Conservation (phyloP, 2,113 vertebrate species). For the Scomber japonicus region DNA sequence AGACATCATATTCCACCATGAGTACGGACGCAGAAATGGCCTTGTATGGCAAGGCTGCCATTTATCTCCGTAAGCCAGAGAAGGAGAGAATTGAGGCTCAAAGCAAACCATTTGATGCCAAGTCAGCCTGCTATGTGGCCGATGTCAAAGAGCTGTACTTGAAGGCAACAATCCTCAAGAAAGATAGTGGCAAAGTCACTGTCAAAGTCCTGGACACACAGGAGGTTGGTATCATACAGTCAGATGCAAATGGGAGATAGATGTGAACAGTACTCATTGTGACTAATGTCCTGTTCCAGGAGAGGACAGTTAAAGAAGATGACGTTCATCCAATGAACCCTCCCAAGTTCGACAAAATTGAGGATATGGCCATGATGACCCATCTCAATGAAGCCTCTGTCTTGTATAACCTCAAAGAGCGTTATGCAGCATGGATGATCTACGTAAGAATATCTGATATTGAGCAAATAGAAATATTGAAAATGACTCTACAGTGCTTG, state of each 20-base stretch:
- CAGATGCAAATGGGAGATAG: not conserved
- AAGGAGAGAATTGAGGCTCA: constrained; percentile 77
- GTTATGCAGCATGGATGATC: constrained; percentile 97
- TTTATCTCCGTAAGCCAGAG: constrained; percentile 77
- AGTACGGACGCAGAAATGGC: constrained; percentile 77
- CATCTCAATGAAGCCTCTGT: constrained; percentile 90
- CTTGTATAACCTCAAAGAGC: constrained; percentile 95
- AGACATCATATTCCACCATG: constrained; percentile 73
- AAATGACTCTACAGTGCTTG: not conserved
- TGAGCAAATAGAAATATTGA: not conserved
- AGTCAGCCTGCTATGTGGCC: constrained; percentile 65
- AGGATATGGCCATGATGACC: constrained; percentile 95
- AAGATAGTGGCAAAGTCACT: constrained; percentile 64
- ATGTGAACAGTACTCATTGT: constrained; percentile 14
- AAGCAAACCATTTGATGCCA: constrained; percentile 73
- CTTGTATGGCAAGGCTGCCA: constrained; percentile 72
- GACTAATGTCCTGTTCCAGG: constrained; percentile 54
- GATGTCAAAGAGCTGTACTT: constrained; percentile 71
- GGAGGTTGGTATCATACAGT: constrained; percentile 57
- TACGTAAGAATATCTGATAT: constrained; percentile 83
- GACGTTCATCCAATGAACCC: constrained; percentile 77
- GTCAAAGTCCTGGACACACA: constrained; percentile 55
- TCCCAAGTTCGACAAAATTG: constrained; percentile 85
- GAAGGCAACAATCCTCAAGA: constrained; percentile 68
- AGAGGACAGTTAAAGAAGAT: constrained; percentile 72